These are phyloP conservation scores for Triops longicaudatus DNA, from an alignment of 1,140 invertebrate genomes.

Conservation along the genomic window DNA sequence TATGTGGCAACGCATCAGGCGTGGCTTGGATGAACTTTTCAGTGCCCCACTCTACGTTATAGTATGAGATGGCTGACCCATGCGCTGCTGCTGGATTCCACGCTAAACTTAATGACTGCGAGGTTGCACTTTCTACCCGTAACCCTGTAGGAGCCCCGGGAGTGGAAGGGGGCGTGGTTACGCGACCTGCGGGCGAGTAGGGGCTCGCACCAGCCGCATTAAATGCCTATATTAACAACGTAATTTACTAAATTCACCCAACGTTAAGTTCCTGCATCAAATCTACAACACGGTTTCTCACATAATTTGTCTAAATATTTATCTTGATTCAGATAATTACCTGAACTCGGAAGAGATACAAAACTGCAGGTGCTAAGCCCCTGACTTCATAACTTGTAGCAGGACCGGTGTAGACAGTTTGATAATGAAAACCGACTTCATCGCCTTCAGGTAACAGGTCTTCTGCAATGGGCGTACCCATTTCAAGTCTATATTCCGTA, in stretches of 20 bases:
- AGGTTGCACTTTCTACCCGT: slow-evolving; percentile 48
- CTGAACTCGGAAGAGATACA: slow-evolving; percentile 66
- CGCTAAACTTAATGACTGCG: slow-evolving; percentile 54
- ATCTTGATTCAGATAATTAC: slow-evolving; percentile 34
- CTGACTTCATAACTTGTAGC: slow-evolving; percentile 54
- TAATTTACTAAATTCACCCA: not conserved
- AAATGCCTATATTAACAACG: slow-evolving; percentile 46
- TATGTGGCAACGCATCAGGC: slow-evolving; percentile 39
- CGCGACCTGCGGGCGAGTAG: slow-evolving; percentile 55
- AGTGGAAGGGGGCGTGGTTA: slow-evolving; percentile 59
- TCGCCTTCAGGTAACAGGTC: slow-evolving; percentile 39
- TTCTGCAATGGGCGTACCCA: slow-evolving; percentile 47
- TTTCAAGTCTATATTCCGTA: slow-evolving; percentile 65
- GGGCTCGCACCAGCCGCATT: slow-evolving; percentile 66
- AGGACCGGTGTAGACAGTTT: slow-evolving; percentile 41
- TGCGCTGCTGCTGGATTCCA: slow-evolving; percentile 65
- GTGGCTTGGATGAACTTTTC: slow-evolving; percentile 45
- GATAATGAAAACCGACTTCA: not conserved
- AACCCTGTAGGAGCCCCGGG: slow-evolving; percentile 57
- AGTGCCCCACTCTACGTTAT: slow-evolving; percentile 65
- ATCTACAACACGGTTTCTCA: too few relatives aligned
- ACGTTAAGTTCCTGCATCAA: too few relatives aligned
- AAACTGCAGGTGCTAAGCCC: slow-evolving; percentile 60
- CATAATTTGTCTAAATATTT: too few relatives aligned
- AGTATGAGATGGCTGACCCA: slow-evolving; percentile 60